Evolutionary conservation across 2,113 vertebrate genomes (phyloP), one percentile per base, ranked within the genome.

Genomic region (Leucosticte australis): DNA sequence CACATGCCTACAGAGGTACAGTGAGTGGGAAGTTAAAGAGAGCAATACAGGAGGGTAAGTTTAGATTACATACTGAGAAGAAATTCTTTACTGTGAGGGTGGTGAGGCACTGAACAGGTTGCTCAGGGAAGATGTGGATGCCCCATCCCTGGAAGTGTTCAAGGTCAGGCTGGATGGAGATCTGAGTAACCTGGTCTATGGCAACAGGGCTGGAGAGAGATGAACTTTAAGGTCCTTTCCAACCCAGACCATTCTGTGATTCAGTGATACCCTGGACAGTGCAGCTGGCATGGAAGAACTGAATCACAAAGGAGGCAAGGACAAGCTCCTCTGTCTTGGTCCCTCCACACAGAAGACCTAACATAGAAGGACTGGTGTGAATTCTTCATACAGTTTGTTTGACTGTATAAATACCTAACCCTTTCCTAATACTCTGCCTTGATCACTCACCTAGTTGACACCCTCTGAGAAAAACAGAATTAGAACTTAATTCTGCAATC

Each of bases 401-500:
- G 79, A 35, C 56, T 63, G 9, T 62, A 33, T 55, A 83, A 90
- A 85, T 26, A 78, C 37, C 14, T 56, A 64, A 62, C 31, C 4
- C 35, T 67, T 92, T 79, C 49, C 44, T 71, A 76, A 79, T 23
- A 22, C 31, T 64, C 30, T 83, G n/a, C 44, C 78, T 75, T 84
- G 53, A 85, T 71, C 2, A 0, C 28, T 82, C 50, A 83, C 26
- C 57, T 90, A 64, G 9, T 60, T 88, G 83, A 60, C 87, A 55
- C 8, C n/a, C 17, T 47, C n/a, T 69, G 53, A 57, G 69, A 84
- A 55, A 84, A 81, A 55, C 19, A 91, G 65, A 78, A 82, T 31
- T 63, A 91, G 57, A 33, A 31, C 28, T 65, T 82, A 71, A 75
- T 80, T 82, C 78, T 87, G 67, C 49, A 87, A 79, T 68, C 71